A percentile compares a stretch with the other conserved stretches of the same genome.
Evolutionary conservation across 2,888 invertebrate genomes (phyloP).

Genomic region (Teinopalpus imperialis): DNA sequence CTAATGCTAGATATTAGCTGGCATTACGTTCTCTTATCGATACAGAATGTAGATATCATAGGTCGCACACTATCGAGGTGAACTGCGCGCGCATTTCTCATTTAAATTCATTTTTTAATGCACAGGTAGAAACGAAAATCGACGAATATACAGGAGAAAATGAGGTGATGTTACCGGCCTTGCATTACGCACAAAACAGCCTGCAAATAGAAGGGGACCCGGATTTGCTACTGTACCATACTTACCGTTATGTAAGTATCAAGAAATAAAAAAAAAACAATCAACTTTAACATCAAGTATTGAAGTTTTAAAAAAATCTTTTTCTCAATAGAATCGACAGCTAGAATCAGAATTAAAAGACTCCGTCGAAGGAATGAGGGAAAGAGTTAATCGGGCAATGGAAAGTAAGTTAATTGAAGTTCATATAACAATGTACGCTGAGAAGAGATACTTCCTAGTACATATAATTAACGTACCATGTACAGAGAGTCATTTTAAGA

Average conservation of each 20-base stretch:
- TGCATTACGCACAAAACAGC: slow-evolving; percentile 42
- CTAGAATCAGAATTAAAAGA: slow-evolving; percentile 40
- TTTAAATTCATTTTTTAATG: too few species aligned
- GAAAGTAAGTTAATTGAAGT: slow-evolving; percentile 37
- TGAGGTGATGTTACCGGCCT: slow-evolving; percentile 41
- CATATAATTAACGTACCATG: too few species aligned
- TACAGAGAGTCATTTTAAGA: too few species aligned
- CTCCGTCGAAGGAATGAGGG: slow-evolving; percentile 39
- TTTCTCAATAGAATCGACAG: slow-evolving; percentile 27
- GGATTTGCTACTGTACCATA: slow-evolving; percentile 51
- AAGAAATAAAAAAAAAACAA: not conserved
- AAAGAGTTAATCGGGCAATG: slow-evolving; percentile 48
- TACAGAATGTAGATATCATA: too few species aligned
- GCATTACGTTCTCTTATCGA: too few species aligned
- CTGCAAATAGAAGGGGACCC: slow-evolving; percentile 42
- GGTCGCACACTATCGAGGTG: too few species aligned
- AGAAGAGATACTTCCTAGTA: too few species aligned
- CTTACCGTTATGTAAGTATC: slow-evolving; percentile 52
- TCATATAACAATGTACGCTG: too few species aligned
- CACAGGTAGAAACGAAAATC: slow-evolving; percentile 49
- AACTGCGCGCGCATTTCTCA: too few species aligned
- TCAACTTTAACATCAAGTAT: not conserved
- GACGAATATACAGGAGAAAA: slow-evolving; percentile 46
- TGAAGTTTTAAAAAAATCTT: too few species aligned
- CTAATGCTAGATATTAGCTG: too few species aligned